phyloP scores from a whole-genome alignment of 2,797 vertebrate species.

The Bradypodion ventrale region DNA sequence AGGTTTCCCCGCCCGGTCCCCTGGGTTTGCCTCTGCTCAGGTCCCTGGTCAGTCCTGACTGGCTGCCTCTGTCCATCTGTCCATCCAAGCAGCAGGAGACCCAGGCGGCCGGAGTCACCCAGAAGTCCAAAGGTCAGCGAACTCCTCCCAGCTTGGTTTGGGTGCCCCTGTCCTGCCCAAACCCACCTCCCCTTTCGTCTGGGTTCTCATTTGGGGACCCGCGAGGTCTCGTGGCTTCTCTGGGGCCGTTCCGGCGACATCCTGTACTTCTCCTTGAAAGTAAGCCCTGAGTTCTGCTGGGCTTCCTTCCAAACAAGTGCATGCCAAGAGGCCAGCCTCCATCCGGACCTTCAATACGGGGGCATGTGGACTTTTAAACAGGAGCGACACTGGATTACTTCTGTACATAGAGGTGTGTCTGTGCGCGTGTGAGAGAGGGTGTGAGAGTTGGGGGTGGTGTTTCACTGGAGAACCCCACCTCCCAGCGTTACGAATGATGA shows the following conservation, averaged over 20 bases:
- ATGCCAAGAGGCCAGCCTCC: not conserved
- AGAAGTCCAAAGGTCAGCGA: too few relatives aligned
- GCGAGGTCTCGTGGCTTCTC: not conserved
- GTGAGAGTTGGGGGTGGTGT: not conserved
- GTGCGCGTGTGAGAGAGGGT: not conserved
- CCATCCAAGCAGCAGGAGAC: too few relatives aligned
- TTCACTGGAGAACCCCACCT: not conserved
- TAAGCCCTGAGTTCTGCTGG: not conserved
- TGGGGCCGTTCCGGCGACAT: not conserved
- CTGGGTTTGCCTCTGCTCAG: too few relatives aligned
- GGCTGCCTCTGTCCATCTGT: too few relatives aligned
- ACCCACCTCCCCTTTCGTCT: not conserved
- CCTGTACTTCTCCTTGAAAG: not conserved
- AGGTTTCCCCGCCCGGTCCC: too few relatives aligned
- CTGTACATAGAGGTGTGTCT: not conserved
- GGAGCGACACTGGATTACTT: not conserved
- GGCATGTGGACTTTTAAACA: not conserved
- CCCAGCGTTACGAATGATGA: slow-evolving; percentile 2
- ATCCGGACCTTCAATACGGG: not conserved
- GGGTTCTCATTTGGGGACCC: not conserved
- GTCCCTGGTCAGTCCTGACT: too few relatives aligned
- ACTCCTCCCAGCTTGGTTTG: too few relatives aligned
- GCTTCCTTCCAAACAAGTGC: not conserved
- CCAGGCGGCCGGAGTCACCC: too few relatives aligned
- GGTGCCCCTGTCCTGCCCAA: too few relatives aligned